Conservation (phyloP, 2,888 invertebrate genomes). For the Lasioglossum leucozonium region DNA sequence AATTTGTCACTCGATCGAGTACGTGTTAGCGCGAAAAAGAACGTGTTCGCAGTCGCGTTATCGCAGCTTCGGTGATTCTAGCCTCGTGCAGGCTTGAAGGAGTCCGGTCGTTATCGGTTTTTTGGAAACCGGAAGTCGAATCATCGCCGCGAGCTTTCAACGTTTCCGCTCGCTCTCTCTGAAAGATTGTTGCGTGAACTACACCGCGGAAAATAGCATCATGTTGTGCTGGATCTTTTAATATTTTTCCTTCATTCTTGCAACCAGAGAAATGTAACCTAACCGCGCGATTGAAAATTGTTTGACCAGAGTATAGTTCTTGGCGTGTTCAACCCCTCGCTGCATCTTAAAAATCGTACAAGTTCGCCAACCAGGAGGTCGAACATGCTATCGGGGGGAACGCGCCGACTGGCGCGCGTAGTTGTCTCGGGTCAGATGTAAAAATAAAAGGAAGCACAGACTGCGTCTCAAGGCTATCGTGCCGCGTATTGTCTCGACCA, state of each 20-base stretch:
- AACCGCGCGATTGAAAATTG: neutral
- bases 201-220: neutral
- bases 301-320: neutral
- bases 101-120: neutral
- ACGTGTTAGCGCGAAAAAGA: neutral
- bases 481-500: constrained; percentile 58
- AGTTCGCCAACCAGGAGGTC: neutral
- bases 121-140: neutral
- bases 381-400: constrained; percentile 22
- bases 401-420: constrained; percentile 8
- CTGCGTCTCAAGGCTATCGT: constrained; percentile 70
- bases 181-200: neutral
- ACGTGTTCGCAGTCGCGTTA: neutral
- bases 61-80: neutral
- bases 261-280: too few species aligned
- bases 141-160: neutral
- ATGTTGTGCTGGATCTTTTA: neutral
- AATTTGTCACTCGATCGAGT: neutral
- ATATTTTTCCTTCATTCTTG: neutral
- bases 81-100: neutral
- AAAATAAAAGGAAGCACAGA: constrained; percentile 72
- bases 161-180: neutral
- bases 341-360: neutral
- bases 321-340: neutral
- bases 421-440: constrained; percentile 68